Conservation (phyloP, 2,797 vertebrate genomes). For the Pantherophis alleghaniensis region DNA sequence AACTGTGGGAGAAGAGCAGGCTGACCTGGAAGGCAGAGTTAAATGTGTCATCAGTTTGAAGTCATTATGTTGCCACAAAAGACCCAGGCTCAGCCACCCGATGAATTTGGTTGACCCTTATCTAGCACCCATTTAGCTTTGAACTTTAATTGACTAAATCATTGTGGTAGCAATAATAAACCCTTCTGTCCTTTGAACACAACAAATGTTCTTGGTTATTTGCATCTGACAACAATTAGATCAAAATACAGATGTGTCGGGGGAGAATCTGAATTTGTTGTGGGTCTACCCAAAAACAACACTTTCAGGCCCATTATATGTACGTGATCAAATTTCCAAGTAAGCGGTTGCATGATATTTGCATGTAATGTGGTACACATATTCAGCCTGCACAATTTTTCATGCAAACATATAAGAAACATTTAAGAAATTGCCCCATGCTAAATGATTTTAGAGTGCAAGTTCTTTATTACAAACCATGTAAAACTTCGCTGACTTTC, state of each 20-base stretch:
- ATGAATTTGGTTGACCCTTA: neutral
- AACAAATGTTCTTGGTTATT: neutral
- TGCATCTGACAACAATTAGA: neutral
- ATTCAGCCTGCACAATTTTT: neutral
- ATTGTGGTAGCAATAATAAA: neutral
- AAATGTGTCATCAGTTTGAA: neutral
- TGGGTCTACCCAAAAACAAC: neutral
- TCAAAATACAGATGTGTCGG: neutral
- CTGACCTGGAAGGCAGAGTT: neutral
- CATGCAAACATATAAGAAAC: neutral
- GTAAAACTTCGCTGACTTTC: neutral
- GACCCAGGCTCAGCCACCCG: neutral
- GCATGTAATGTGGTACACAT: neutral
- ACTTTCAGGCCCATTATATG: neutral
- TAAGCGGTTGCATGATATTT: neutral
- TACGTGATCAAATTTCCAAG: neutral
- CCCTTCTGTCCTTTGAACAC: neutral
- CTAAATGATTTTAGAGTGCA: neutral
- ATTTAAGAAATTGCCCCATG: neutral
- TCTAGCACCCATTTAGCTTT: neutral
- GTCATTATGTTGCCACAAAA: neutral
- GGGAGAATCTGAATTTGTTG: neutral
- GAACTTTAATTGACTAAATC: neutral
- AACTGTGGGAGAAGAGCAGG: neutral
- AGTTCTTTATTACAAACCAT: neutral